These are phyloP conservation scores for Helarctos malayanus DNA, from an alignment of 2,797 vertebrate species.

Conservation along the genomic window DNA sequence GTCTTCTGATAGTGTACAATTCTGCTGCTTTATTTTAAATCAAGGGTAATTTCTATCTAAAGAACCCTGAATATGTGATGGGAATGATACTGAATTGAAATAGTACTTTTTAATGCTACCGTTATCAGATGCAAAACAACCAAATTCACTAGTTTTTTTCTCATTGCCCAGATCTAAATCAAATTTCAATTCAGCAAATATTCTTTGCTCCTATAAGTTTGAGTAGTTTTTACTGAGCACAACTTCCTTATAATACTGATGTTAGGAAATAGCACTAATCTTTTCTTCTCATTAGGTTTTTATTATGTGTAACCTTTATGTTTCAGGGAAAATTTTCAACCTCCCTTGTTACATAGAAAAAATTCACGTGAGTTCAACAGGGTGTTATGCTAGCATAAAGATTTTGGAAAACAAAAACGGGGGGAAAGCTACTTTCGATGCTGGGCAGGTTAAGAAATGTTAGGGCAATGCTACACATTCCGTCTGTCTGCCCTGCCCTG, in stretches of 20 bases:
- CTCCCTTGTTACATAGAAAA: not conserved
- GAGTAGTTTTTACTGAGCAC: slow-evolving; percentile 25
- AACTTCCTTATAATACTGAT: slow-evolving; percentile 37
- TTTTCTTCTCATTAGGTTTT: slow-evolving; percentile 30
- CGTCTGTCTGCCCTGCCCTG: slow-evolving; percentile 8
- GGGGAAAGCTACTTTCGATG: not conserved
- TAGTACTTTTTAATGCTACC: not conserved
- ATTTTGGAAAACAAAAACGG: not conserved
- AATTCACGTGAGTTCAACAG: not conserved
- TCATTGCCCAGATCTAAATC: not conserved
- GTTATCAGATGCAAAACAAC: not conserved
- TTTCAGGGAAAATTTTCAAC: slow-evolving; percentile 54
- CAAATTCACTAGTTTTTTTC: not conserved
- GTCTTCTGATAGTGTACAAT: not conserved
- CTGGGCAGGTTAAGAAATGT: slow-evolving; percentile 67
- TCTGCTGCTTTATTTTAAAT: not conserved
- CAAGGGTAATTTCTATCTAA: slow-evolving; percentile 47
- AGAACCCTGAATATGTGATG: not conserved
- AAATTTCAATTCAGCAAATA: slow-evolving; percentile 34
- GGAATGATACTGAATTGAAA: slow-evolving; percentile 23
- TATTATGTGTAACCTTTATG: not conserved
- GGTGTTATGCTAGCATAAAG: not conserved
- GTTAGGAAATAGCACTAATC: not conserved
- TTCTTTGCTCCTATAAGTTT: not conserved
- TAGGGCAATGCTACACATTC: slow-evolving; percentile 10